Evolutionary conservation across 2,888 invertebrate species (phyloP).

Genomic region (Cheilosia urbana): DNA sequence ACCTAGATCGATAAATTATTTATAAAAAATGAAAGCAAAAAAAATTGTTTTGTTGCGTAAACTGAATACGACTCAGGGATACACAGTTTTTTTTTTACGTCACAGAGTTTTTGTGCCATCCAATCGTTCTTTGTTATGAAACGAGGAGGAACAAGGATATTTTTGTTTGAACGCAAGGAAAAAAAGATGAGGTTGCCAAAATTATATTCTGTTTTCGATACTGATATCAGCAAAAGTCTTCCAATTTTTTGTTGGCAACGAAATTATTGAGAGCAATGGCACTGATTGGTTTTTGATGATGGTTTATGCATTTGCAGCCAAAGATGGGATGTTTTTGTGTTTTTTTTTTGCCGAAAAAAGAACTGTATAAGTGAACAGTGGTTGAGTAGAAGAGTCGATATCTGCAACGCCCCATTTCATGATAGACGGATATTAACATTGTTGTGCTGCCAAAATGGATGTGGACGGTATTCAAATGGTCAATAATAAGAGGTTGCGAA

Average conservation of each 20-base stretch:
- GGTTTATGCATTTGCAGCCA: conserved; percentile 72
- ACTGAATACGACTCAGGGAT: conserved; percentile 37
- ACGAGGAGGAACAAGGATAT: conserved; percentile 19
- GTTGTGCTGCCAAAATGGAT: conserved; percentile 57
- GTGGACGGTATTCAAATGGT: conserved; percentile 16
- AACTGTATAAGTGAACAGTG: conserved; percentile 32
- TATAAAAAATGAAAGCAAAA: conserved; percentile 69
- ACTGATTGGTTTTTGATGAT: conserved; percentile 78
- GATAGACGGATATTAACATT: conserved; percentile 62
- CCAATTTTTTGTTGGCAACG: conserved; percentile 70
- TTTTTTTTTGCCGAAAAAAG: neutral
- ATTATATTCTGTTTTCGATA: conserved; percentile 24
- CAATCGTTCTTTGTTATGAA: conserved; percentile 52
- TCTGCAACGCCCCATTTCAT: conserved; percentile 72
- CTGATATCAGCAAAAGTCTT: conserved; percentile 27
- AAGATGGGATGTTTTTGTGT: conserved; percentile 49
- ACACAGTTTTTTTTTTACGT: conserved; percentile 2
- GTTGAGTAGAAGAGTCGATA: conserved; percentile 32
- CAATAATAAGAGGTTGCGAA: conserved; percentile 11
- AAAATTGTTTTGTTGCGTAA: conserved; percentile 54
- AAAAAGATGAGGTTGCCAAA: conserved; percentile 67
- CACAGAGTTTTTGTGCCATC: neutral
- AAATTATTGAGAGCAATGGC: conserved; percentile 80
- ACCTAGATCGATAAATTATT: conserved; percentile 76
- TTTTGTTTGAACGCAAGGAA: conserved; percentile 29